Percentiles rank a stretch among this genome's conserved stretches.
These are phyloP conservation scores for Pedicia rivosa DNA, from an alignment of 2,888 invertebrate species.

Conservation along the genomic window DNA sequence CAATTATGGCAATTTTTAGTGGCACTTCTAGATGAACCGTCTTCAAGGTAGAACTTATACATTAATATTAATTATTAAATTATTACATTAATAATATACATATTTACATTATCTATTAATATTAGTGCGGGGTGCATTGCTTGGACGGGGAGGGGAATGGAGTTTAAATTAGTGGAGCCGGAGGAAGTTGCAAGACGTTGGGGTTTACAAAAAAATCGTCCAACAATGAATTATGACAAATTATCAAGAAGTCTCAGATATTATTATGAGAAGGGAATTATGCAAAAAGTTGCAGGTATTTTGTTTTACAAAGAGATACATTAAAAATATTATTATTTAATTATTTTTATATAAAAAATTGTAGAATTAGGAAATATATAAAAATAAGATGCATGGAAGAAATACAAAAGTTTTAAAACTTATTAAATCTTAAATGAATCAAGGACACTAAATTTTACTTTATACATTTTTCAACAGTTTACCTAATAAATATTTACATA, in stretches of 20 bases:
- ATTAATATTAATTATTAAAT: constrained; percentile 4
- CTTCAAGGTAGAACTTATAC: constrained; percentile 33
- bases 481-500: not conserved
- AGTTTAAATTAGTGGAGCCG: constrained; percentile 90
- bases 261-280: constrained; percentile 96
- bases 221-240: constrained; percentile 97
- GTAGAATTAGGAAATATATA: too few species aligned
- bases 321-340: too few species aligned
- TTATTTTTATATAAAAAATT: too few species aligned
- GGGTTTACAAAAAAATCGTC: constrained; percentile 93
- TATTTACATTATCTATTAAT: not conserved
- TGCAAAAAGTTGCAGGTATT: constrained; percentile 88
- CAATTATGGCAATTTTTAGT: constrained; percentile 95
- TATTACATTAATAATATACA: not conserved
- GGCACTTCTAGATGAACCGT: constrained; percentile 53
- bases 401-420: too few species aligned
- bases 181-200: constrained; percentile 92
- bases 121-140: constrained; percentile 68
- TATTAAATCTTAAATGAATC: too few species aligned
- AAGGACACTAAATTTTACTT: too few species aligned
- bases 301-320: too few species aligned
- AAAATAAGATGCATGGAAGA: too few species aligned
- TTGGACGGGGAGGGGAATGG: constrained; percentile 90
- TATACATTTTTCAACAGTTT: not conserved
- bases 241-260: constrained; percentile 85